A percentile compares a stretch with the other conserved stretches of the same genome.
Conservation (phyloP, 2,113 vertebrate genomes). For the Seriola dumerili region DNA sequence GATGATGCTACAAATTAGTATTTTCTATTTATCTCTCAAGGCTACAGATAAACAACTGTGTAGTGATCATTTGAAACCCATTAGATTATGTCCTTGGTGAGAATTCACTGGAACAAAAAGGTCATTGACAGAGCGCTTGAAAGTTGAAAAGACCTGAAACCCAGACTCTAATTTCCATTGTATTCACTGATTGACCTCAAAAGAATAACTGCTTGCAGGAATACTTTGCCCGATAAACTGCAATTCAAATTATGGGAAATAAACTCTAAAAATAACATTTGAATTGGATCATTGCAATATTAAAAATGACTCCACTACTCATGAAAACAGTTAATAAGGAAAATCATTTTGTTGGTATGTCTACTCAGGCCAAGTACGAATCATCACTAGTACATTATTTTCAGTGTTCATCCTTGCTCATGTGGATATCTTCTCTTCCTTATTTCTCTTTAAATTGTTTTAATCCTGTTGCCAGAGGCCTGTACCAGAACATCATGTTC, state of each 20-base stretch:
- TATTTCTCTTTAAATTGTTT: slow-evolving; percentile 63
- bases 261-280: slow-evolving; percentile 15
- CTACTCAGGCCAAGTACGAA: slow-evolving; percentile 33
- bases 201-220: slow-evolving; percentile 35
- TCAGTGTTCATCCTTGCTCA: slow-evolving; percentile 30
- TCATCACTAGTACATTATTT: slow-evolving; percentile 41
- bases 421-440: slow-evolving; percentile 48
- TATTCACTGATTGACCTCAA: slow-evolving; percentile 27
- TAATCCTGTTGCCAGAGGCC: slow-evolving; percentile 70
- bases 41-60: not conserved
- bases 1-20: not conserved
- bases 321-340: slow-evolving; percentile 15
- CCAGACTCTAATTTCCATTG: not conserved
- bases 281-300: slow-evolving; percentile 28
- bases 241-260: slow-evolving; percentile 19
- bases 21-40: slow-evolving; percentile 5
- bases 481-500: slow-evolving; percentile 75
- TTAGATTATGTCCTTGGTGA: slow-evolving; percentile 15
- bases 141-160: no score
- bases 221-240: not conserved
- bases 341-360: slow-evolving; percentile 18
- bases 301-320: slow-evolving; percentile 11
- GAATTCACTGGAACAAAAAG: not conserved
- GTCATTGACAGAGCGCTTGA: not conserved
- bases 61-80: not conserved